Percentiles rank a stretch among this genome's conserved stretches.
phyloP scores from a whole-genome alignment of 1,140 invertebrate genomes.

The Pomacea maculata region DNA sequence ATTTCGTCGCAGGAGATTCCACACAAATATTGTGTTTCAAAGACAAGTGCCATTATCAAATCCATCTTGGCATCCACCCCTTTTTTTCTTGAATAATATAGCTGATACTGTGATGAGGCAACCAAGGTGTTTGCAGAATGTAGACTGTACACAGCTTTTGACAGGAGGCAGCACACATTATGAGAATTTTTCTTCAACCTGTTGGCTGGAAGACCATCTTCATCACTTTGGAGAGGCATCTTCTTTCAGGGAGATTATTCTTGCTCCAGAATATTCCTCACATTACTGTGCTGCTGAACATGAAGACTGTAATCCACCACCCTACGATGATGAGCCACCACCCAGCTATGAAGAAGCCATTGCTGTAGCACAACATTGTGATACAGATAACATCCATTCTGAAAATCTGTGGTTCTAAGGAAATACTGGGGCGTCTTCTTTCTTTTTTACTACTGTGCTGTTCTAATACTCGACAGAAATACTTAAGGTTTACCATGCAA shows the following conservation, averaged over 20 bases:
- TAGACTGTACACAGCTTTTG: constrained; percentile 34
- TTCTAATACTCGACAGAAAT: no score
- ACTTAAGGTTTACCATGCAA: no score
- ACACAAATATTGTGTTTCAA: no score
- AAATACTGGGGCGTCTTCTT: no score
- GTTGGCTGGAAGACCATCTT: constrained; percentile 41
- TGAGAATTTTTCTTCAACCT: constrained; percentile 39
- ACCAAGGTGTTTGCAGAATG: constrained; percentile 35
- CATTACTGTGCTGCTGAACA: constrained; percentile 15
- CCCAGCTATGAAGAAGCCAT: constrained; percentile 42
- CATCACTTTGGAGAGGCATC: constrained; percentile 33
- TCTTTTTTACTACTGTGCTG: no score
- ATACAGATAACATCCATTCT: no score
- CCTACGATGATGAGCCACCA: constrained; percentile 36
- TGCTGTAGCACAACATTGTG: neutral
- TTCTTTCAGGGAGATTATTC: neutral
- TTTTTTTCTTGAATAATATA: neutral
- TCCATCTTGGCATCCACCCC: no score
- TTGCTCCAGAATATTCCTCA: constrained; percentile 16
- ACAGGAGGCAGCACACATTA: constrained; percentile 23
- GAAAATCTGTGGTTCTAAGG: no score
- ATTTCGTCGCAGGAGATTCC: neutral
- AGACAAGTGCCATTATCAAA: no score
- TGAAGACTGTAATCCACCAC: constrained; percentile 18
- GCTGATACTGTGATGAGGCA: constrained; percentile 14